These are phyloP conservation scores for Morpho helenor DNA, from an alignment of 2,888 invertebrate genomes.

Conservation along the genomic window DNA sequence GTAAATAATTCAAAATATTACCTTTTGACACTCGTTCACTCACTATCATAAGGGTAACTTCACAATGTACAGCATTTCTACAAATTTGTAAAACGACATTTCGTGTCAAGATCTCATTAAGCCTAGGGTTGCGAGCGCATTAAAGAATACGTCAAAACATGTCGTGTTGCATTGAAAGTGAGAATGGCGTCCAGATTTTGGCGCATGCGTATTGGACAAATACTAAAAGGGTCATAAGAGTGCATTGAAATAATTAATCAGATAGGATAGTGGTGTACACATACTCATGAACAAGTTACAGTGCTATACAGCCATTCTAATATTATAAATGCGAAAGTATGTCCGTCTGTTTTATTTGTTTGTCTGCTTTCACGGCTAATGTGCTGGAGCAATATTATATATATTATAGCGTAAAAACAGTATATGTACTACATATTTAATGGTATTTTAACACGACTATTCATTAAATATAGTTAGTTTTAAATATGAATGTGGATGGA, in stretches of 20 bases:
- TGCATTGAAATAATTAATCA: slow-evolving; percentile 24
- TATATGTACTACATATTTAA: too few species aligned
- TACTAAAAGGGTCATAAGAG: slow-evolving; percentile 18
- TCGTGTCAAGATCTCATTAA: slow-evolving; percentile 76
- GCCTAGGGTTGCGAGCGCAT: slow-evolving; percentile 49
- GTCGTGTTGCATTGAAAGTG: slow-evolving; percentile 61
- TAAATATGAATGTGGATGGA: too few species aligned
- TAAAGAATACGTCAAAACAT: slow-evolving; percentile 66
- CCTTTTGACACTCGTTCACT: slow-evolving; percentile 50
- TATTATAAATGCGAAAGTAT: too few species aligned
- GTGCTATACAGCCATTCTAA: too few species aligned
- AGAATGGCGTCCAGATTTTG: slow-evolving; percentile 65
- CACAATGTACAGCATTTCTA: slow-evolving; percentile 59
- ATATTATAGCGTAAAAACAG: too few species aligned
- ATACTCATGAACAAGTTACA: slow-evolving; percentile 1
- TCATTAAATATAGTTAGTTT: too few species aligned
- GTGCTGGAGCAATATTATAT: too few species aligned
- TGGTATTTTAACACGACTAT: too few species aligned
- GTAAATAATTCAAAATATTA: slow-evolving; percentile 35
- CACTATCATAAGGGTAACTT: slow-evolving; percentile 69
- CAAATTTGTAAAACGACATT: slow-evolving; percentile 48
- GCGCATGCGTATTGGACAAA: slow-evolving; percentile 63
- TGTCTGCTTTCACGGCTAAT: too few species aligned
- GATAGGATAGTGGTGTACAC: slow-evolving; percentile 4
- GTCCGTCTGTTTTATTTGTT: too few species aligned